Evolutionary conservation across 2,797 vertebrate species (phyloP).

Genomic region (Podargus strigoides): DNA sequence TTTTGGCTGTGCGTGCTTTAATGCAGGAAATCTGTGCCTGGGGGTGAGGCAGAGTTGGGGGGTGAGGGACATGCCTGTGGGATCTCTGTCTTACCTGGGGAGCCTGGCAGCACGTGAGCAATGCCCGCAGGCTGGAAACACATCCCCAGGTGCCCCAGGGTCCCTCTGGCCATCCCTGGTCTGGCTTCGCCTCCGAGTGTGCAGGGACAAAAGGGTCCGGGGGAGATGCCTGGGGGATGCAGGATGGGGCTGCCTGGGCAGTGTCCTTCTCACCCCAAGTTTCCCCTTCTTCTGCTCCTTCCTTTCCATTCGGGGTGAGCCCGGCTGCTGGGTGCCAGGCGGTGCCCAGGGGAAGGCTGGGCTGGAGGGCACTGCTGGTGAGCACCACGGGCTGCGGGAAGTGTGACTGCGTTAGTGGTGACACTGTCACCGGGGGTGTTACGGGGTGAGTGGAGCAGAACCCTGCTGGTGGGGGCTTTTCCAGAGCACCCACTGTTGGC

Average conservation of each 20-base stretch:
- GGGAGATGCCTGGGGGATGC: rapidly evolving
- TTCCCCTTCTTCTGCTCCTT: background rate
- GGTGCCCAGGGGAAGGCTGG: rapidly evolving
- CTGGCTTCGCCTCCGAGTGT: background rate
- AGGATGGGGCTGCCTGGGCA: background rate
- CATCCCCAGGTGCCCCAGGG: background rate
- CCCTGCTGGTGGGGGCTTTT: background rate
- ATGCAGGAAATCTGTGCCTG: background rate
- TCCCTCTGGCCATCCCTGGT: background rate
- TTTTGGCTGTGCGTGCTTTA: background rate
- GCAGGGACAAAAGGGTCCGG: background rate
- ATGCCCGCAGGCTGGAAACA: background rate
- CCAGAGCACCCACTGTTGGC: background rate
- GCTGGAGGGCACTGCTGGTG: rapidly evolving
- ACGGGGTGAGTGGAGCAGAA: background rate
- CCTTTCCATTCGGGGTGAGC: rapidly evolving
- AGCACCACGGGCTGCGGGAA: rapidly evolving
- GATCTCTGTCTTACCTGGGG: rapidly evolving
- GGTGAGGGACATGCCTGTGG: background rate
- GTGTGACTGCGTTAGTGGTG: rapidly evolving
- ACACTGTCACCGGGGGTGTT: rapidly evolving
- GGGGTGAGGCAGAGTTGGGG: background rate
- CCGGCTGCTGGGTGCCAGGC: rapidly evolving
- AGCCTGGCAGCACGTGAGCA: rapidly evolving
- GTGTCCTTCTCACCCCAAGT: background rate